These are phyloP conservation scores for Idaea dimidiata DNA, from an alignment of 2,888 invertebrate genomes.

Conservation along the genomic window DNA sequence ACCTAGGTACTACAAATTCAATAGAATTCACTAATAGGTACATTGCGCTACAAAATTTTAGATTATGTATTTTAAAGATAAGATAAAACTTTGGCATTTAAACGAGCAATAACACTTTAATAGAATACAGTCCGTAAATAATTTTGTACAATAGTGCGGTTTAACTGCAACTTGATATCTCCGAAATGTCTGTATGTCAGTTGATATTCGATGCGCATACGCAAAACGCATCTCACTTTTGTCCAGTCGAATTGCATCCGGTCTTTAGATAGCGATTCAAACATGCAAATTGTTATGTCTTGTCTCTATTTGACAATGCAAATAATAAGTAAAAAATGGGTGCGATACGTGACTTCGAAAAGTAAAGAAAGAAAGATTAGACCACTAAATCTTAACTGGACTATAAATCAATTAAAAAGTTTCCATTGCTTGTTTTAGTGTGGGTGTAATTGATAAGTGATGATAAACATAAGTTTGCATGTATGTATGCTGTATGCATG, in stretches of 20 bases:
- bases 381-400: too few relatives aligned
- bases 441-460: too few relatives aligned
- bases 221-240: constrained; percentile 51
- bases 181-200: constrained; percentile 39
- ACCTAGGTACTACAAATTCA: neutral
- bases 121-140: constrained; percentile 52
- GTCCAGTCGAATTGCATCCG: constrained; percentile 44
- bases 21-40: too few relatives aligned
- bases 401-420: too few relatives aligned
- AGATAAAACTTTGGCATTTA: neutral
- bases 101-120: neutral
- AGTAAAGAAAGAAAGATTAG: neutral
- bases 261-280: constrained; percentile 34
- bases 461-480: too few relatives aligned
- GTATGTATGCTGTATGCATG: too few relatives aligned
- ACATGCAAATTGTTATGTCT: neutral
- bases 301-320: neutral
- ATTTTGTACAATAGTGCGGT: constrained; percentile 57
- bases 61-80: neutral
- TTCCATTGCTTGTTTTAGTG: too few relatives aligned
- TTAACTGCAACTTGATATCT: constrained; percentile 67
- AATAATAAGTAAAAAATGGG: neutral
- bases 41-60: neutral
- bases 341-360: neutral
- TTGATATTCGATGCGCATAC: constrained; percentile 54